phyloP scores from a whole-genome alignment of 2,888 invertebrate species.

The Nezara viridula region DNA sequence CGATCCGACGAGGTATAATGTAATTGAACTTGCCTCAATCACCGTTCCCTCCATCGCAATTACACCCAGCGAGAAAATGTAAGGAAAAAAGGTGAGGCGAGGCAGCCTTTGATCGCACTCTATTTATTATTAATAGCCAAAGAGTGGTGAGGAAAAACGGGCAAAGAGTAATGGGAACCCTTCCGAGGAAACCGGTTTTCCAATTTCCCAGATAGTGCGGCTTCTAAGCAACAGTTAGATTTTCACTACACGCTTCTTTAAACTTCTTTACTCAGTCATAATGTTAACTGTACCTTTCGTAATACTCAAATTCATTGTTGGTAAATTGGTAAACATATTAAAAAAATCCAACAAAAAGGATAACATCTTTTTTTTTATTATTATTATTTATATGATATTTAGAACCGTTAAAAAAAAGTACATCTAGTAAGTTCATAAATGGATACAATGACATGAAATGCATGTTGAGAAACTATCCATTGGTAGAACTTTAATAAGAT shows the following conservation, averaged over 20 bases:
- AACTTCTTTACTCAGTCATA: neutral
- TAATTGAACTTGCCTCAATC: neutral
- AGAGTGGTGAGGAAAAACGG: neutral
- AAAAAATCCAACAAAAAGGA: too few species aligned
- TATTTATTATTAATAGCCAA: neutral
- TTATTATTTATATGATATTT: too few species aligned
- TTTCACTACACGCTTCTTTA: neutral
- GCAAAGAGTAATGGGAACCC: neutral
- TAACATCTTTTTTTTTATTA: too few species aligned
- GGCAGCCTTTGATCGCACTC: neutral
- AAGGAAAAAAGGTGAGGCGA: neutral
- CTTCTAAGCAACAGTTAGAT: neutral
- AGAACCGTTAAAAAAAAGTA: too few species aligned
- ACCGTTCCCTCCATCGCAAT: neutral
- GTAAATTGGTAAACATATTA: too few species aligned
- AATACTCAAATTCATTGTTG: too few species aligned
- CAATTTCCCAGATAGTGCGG: neutral
- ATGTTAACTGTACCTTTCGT: too few species aligned
- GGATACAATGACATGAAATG: too few species aligned
- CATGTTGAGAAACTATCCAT: too few species aligned
- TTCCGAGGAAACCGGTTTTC: neutral
- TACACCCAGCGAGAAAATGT: neutral
- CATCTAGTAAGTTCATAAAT: too few species aligned
- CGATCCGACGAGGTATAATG: neutral
- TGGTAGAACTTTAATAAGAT: too few species aligned